Conservation (phyloP, 2,113 vertebrate genomes). For the Leucopsar rothschildi region DNA sequence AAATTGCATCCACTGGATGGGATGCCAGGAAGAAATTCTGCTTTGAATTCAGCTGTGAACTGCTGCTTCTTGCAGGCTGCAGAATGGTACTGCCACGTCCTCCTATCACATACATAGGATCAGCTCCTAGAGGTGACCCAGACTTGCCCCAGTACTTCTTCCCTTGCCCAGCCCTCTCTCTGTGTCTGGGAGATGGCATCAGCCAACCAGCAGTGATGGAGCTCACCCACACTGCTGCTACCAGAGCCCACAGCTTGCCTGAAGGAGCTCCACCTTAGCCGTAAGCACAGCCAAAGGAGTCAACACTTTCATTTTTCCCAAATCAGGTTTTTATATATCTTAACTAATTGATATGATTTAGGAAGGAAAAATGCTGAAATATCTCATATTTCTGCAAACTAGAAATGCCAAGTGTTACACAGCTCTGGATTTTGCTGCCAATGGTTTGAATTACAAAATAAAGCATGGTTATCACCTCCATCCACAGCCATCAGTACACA, state of each 20-base stretch:
- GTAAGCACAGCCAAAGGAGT: neutral
- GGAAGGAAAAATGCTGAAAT: neutral
- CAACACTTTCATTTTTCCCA: neutral
- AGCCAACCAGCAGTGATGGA: rapidly evolving
- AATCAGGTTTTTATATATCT: neutral
- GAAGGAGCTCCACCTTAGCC: neutral
- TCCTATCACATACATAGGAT: neutral
- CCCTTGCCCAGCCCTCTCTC: neutral
- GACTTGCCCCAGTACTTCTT: neutral
- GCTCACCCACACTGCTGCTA: neutral
- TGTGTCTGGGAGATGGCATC: neutral
- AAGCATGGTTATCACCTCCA: neutral
- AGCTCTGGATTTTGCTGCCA: neutral
- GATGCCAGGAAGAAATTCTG: neutral
- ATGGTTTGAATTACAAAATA: neutral
- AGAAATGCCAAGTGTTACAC: neutral
- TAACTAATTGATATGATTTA: neutral
- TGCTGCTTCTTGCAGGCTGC: neutral
- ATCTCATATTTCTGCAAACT: neutral
- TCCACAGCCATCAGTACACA: neutral
- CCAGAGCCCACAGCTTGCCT: rapidly evolving
- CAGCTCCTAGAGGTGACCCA: neutral
- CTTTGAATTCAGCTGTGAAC: neutral
- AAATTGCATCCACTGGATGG: neutral
- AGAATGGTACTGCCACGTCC: neutral